phyloP scores from a whole-genome alignment of 2,888 invertebrate species.

The Anodontia alba region DNA sequence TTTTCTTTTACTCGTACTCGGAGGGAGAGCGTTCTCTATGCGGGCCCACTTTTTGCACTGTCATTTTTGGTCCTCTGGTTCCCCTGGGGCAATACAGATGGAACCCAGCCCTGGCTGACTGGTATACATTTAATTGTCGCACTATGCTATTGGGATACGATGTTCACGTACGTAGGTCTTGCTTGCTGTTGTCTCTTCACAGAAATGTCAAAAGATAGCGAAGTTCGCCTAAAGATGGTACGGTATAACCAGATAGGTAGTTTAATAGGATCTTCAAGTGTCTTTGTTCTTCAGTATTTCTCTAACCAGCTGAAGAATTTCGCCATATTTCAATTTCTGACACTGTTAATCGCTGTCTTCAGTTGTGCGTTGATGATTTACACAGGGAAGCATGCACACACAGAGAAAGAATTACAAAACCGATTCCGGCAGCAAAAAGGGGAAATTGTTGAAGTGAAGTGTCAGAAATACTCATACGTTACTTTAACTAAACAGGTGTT shows the following conservation, averaged over 20 bases:
- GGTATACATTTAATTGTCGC: slow-evolving; percentile 85
- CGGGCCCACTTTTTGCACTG: slow-evolving; percentile 84
- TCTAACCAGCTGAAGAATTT: slow-evolving; percentile 82
- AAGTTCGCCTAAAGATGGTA: slow-evolving; percentile 81
- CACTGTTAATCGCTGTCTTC: slow-evolving; percentile 76
- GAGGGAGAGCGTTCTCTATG: slow-evolving; percentile 83
- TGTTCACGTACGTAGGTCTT: slow-evolving; percentile 84
- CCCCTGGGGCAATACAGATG: slow-evolving; percentile 63
- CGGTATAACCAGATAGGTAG: slow-evolving; percentile 79
- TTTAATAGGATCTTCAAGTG: slow-evolving; percentile 72
- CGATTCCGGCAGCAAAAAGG: slow-evolving; percentile 26
- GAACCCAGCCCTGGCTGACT: slow-evolving; percentile 70
- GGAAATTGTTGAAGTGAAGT: slow-evolving; percentile 34
- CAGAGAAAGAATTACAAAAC: slow-evolving; percentile 73
- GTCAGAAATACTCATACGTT: slow-evolving; percentile 57
- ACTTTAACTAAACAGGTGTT: slow-evolving; percentile 74
- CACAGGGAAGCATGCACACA: slow-evolving; percentile 75
- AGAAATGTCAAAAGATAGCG: slow-evolving; percentile 81
- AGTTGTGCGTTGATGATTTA: slow-evolving; percentile 74
- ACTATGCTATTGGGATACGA: slow-evolving; percentile 85
- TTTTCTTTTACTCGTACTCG: slow-evolving; percentile 82
- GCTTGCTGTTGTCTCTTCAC: slow-evolving; percentile 84
- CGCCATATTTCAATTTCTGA: slow-evolving; percentile 78
- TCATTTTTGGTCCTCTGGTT: slow-evolving; percentile 85
- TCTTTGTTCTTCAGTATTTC: slow-evolving; percentile 75